Evolutionary conservation across 2,797 vertebrate genomes (phyloP).

Genomic region (Epinephelus awoara): DNA sequence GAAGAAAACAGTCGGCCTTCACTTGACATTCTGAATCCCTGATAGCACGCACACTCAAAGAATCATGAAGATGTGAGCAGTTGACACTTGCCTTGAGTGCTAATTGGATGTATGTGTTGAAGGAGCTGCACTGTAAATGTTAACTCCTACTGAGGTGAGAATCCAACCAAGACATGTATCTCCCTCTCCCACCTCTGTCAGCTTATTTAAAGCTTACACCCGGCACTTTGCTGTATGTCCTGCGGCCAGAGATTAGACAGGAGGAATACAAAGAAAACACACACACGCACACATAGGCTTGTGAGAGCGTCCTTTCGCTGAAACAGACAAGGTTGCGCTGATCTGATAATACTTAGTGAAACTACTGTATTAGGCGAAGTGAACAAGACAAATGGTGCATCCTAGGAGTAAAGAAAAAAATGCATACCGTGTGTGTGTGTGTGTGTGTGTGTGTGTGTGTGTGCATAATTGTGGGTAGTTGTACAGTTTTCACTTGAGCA

Average conservation of each 20-base stretch:
- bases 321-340: neutral
- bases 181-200: neutral
- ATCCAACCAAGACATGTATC: neutral
- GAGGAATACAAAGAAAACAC: constrained; percentile 20
- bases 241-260: constrained; percentile 30
- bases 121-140: constrained; percentile 24
- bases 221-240: neutral
- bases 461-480: neutral
- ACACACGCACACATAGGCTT: neutral
- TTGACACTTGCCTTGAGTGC: constrained; percentile 26
- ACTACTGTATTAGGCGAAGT: neutral
- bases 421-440: neutral
- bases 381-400: constrained; percentile 26
- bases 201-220: constrained; percentile 15
- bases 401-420: neutral
- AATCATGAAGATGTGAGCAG: constrained; percentile 13
- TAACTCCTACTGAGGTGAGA: constrained; percentile 13
- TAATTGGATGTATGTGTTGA: constrained; percentile 24
- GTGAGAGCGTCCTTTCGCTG: neutral
- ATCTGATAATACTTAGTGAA: neutral
- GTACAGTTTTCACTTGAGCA: neutral
- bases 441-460: too few species aligned
- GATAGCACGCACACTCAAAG: neutral
- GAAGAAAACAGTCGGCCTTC: neutral
- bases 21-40: constrained; percentile 12